These are phyloP conservation scores for Synodontis membranacea DNA, from an alignment of 2,113 vertebrate species.

Conservation along the genomic window DNA sequence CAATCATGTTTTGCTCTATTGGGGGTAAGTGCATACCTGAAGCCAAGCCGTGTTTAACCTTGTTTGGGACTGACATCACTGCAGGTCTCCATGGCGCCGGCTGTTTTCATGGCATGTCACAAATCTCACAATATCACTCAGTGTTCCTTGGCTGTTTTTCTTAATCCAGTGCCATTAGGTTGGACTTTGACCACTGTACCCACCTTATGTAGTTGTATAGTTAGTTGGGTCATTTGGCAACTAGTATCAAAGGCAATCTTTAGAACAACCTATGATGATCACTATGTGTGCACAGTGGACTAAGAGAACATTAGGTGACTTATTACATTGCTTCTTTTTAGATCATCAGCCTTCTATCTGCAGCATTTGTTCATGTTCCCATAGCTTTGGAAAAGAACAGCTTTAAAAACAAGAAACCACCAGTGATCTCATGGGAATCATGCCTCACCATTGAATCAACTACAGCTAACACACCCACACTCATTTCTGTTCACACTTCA, in stretches of 20 bases:
- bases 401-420: constrained; percentile 67
- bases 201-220: no score
- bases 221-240: not conserved
- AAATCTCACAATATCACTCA: constrained; percentile 6
- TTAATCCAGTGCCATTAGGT: not conserved
- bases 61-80: constrained; percentile 48
- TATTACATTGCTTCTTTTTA: constrained; percentile 1
- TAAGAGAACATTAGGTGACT: not conserved
- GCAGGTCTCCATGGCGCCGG: constrained; percentile 38
- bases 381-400: constrained; percentile 65
- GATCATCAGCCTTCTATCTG: not conserved
- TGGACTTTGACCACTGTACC: not conserved
- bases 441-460: constrained; percentile 24
- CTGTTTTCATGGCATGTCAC: constrained; percentile 18
- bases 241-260: not conserved
- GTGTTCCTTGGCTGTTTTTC: constrained; percentile 1
- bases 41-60: constrained; percentile 40
- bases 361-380: constrained; percentile 51
- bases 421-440: constrained; percentile 52
- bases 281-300: not conserved
- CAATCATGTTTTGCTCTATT: constrained; percentile 38
- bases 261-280: not conserved
- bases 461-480: constrained; percentile 2
- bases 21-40: constrained; percentile 27
- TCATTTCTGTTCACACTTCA: constrained; percentile 32